Evolutionary conservation across 2,888 invertebrate genomes (phyloP).

Genomic region (Odiellus spinosus): DNA sequence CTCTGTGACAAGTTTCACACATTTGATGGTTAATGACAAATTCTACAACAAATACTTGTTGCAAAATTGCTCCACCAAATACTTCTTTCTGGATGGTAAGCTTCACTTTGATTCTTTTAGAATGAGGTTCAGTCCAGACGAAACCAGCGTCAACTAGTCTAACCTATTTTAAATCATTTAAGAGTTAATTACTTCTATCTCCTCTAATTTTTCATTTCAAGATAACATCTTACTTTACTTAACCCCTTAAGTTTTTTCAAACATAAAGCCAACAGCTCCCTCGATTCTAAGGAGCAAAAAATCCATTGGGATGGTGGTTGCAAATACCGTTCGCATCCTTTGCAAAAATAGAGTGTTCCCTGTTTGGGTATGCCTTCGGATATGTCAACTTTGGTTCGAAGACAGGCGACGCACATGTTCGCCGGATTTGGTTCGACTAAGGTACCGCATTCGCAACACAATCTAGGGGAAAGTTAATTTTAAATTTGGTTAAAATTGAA

Average conservation of each 20-base stretch:
- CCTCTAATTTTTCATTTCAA: neutral
- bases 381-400: slow-evolving; percentile 81
- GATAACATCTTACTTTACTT: slow-evolving; percentile 34
- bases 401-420: slow-evolving; percentile 92
- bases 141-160: slow-evolving; percentile 90
- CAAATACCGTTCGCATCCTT: slow-evolving; percentile 68
- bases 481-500: neutral
- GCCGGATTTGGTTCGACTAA: slow-evolving; percentile 86
- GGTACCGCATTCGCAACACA: slow-evolving; percentile 88
- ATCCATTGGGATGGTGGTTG: slow-evolving; percentile 86
- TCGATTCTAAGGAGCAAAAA: slow-evolving; percentile 55
- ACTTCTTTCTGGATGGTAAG: slow-evolving; percentile 92
- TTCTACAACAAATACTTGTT: slow-evolving; percentile 91
- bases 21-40: slow-evolving; percentile 80
- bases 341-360: slow-evolving; percentile 63
- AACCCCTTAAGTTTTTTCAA: slow-evolving; percentile 81
- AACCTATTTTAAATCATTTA: slow-evolving; percentile 39
- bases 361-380: slow-evolving; percentile 93
- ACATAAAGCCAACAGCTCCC: slow-evolving; percentile 75
- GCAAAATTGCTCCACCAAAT: slow-evolving; percentile 69
- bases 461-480: slow-evolving; percentile 3
- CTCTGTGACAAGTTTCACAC: slow-evolving; percentile 92
- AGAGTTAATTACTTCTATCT: neutral
- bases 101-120: slow-evolving; percentile 88
- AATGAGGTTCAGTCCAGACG: slow-evolving; percentile 98